These are phyloP conservation scores for Catocala nupta DNA, from an alignment of 2,888 invertebrate species.

Conservation along the genomic window DNA sequence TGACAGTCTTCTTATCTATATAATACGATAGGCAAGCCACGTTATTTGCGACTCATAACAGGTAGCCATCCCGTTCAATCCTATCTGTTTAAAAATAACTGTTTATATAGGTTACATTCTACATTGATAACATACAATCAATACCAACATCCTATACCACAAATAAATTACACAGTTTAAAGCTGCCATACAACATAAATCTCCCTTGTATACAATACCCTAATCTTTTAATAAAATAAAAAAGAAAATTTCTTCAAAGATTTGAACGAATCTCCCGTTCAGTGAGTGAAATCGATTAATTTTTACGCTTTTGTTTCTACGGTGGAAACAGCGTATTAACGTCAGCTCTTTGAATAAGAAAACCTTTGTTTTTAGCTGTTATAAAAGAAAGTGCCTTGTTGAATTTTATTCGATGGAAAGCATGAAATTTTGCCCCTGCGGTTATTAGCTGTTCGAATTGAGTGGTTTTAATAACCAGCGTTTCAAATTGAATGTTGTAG, in stretches of 20 bases:
- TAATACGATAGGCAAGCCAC: too few species aligned
- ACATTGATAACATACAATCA: too few species aligned
- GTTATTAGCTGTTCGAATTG: slow-evolving; percentile 44
- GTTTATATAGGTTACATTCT: too few species aligned
- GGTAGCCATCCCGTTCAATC: too few species aligned
- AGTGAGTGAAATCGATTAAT: slow-evolving; percentile 43
- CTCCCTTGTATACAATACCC: slow-evolving; percentile 23
- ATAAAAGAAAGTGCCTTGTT: slow-evolving; percentile 42
- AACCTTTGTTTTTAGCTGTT: slow-evolving; percentile 33
- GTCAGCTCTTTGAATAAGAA: slow-evolving; percentile 43
- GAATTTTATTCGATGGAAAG: slow-evolving; percentile 29
- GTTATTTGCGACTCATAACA: too few species aligned
- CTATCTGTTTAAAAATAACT: too few species aligned
- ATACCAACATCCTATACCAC: too few species aligned
- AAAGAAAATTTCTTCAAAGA: slow-evolving; percentile 18
- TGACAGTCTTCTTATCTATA: too few species aligned
- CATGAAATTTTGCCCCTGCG: slow-evolving; percentile 19
- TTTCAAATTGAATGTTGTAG: slow-evolving; percentile 22
- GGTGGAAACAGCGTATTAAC: slow-evolving; percentile 38
- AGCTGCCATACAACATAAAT: neutral
- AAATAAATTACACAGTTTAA: too few species aligned
- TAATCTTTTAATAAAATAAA: slow-evolving; percentile 40
- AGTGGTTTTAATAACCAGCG: slow-evolving; percentile 27
- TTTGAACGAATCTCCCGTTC: slow-evolving; percentile 30
- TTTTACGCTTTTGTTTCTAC: slow-evolving; percentile 46